Evolutionary conservation across 2,797 vertebrate genomes (phyloP).

Genomic region (Ctenochaetus hawaiiensis): DNA sequence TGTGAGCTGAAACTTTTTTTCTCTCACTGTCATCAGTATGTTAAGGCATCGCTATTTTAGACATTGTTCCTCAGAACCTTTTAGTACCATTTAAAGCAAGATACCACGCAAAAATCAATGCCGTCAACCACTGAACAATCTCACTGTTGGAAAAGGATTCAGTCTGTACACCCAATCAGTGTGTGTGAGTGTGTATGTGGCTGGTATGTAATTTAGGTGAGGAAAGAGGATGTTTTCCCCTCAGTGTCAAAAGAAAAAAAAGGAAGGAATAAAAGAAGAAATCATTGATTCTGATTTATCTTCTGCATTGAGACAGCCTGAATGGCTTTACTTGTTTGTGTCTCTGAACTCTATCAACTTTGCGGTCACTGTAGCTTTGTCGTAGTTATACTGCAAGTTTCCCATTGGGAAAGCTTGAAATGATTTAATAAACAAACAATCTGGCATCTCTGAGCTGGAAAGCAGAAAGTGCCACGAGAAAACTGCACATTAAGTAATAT

Average conservation of each 20-base stretch:
- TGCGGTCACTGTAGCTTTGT: neutral
- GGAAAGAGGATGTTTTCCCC: neutral
- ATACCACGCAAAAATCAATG: neutral
- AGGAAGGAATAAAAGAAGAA: neutral
- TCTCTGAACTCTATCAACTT: conserved; percentile 6
- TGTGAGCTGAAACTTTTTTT: conserved; percentile 7
- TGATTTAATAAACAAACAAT: neutral
- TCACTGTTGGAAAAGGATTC: neutral
- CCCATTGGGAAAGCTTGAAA: neutral
- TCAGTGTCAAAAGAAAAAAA: conserved; percentile 17
- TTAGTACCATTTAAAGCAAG: conserved; percentile 6
- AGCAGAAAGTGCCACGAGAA: neutral
- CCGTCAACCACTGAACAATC: neutral
- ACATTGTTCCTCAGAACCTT: neutral
- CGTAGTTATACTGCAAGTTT: neutral
- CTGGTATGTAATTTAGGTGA: neutral
- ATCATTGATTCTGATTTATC: conserved; percentile 23
- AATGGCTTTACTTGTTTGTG: conserved; percentile 20
- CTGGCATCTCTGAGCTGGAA: neutral
- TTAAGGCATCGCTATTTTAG: neutral
- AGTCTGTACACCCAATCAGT: neutral
- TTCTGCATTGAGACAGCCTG: conserved; percentile 1
- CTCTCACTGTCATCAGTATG: neutral
- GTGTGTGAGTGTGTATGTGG: neutral
- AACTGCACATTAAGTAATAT: neutral